A percentile compares a stretch with the other conserved stretches of the same genome.
Conservation (phyloP, 1,140 invertebrate genomes). For the Zaprionus africanus region DNA sequence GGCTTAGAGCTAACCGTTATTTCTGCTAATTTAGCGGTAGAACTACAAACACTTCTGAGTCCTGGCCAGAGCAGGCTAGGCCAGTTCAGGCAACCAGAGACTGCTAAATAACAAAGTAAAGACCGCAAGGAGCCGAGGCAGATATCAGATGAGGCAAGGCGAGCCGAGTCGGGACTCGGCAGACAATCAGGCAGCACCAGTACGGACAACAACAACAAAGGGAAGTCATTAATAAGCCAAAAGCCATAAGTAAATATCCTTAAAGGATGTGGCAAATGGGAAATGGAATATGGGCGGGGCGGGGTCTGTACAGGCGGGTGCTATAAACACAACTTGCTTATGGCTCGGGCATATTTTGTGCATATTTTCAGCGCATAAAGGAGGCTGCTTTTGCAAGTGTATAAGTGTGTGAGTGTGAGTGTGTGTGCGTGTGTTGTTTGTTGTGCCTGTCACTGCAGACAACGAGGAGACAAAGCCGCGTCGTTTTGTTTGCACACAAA, state of each 20-base stretch:
- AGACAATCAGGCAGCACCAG: constrained; percentile 57
- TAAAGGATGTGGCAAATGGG: constrained; percentile 63
- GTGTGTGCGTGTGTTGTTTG: constrained; percentile 43
- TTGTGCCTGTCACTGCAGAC: constrained; percentile 64
- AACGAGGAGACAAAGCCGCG: constrained; percentile 78
- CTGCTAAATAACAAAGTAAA: constrained; percentile 68
- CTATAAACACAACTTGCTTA: constrained; percentile 63
- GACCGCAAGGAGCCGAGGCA: constrained; percentile 28
- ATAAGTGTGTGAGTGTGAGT: constrained; percentile 28
- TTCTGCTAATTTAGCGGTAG: constrained; percentile 73
- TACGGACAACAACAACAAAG: background rate
- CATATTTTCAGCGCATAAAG: constrained; percentile 51
- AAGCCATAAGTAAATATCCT: constrained; percentile 79
- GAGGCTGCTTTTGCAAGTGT: constrained; percentile 45
- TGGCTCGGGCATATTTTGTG: constrained; percentile 60
- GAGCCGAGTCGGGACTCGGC: constrained; percentile 32
- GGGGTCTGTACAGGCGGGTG: background rate
- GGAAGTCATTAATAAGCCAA: constrained; percentile 75
- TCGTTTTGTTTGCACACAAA: constrained; percentile 74
- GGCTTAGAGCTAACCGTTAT: constrained; percentile 62
- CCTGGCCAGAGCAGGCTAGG: background rate
- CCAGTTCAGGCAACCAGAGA: constrained; percentile 16
- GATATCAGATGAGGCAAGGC: constrained; percentile 19
- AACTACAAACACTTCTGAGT: constrained; percentile 49
- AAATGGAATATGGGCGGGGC: constrained; percentile 43